phyloP scores from a whole-genome alignment of 2,888 invertebrate species.

The Luperina testacea region DNA sequence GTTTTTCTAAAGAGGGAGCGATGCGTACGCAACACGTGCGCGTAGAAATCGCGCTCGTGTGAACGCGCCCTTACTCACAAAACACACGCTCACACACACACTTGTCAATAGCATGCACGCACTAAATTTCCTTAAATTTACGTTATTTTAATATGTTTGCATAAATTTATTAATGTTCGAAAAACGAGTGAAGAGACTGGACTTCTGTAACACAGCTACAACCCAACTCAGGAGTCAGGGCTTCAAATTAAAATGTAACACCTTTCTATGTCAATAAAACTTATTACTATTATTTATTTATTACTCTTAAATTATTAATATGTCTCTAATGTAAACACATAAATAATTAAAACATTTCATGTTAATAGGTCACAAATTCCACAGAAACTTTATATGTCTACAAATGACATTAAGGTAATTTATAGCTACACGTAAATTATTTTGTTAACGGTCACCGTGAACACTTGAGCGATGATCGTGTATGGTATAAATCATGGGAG shows the following conservation, averaged over 20 bases:
- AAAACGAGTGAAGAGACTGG: not conserved
- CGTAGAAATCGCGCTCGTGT: no score
- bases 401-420: conserved; percentile 26
- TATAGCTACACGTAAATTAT: conserved; percentile 50
- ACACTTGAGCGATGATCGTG: conserved; percentile 32
- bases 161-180: not conserved
- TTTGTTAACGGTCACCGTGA: conserved; percentile 38
- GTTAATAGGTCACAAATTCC: not conserved
- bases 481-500: conserved; percentile 18
- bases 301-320: not conserved
- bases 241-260: not conserved
- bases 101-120: not conserved
- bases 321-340: not conserved
- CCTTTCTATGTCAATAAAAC: not conserved
- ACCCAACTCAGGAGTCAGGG: not conserved
- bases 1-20: no score
- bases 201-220: not conserved
- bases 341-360: conserved; percentile 10
- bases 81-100: not conserved
- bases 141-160: not conserved
- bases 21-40: no score
- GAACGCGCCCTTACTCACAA: no score
- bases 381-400: not conserved
- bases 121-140: not conserved
- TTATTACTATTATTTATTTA: not conserved